Evolutionary conservation across 2,888 invertebrate species (phyloP).

Genomic region (Chaetoderma sp.): DNA sequence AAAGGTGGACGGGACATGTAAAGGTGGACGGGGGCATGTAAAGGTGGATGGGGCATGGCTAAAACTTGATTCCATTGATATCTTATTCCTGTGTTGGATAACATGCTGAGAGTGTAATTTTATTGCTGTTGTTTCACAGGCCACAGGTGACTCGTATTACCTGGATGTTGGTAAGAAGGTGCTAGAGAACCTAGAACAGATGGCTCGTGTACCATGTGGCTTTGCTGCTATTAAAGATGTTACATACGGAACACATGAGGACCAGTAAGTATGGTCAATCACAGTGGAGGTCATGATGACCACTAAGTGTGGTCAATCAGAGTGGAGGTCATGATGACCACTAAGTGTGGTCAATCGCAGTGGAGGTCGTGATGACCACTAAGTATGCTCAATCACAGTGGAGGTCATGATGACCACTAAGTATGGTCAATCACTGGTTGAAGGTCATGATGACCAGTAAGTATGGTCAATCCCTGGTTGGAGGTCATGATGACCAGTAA

Average conservation of each 20-base stretch:
- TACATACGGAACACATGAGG: conserved; percentile 89
- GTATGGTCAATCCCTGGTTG: background rate
- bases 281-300: conserved; percentile 85
- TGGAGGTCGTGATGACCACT: conserved; percentile 86
- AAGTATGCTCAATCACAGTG: conserved; percentile 36
- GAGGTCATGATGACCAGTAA: background rate
- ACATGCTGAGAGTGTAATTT: too few species aligned
- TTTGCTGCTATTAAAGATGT: conserved; percentile 98
- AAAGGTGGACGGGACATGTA: too few species aligned
- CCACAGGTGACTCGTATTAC: conserved; percentile 96
- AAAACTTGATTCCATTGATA: too few species aligned
- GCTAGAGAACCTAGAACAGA: conserved; percentile 87
- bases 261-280: conserved; percentile 72
- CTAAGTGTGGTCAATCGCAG: conserved; percentile 59
- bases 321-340: conserved; percentile 86
- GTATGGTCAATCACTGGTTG: background rate
- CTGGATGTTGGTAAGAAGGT: conserved; percentile 91
- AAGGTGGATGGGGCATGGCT: too few species aligned
- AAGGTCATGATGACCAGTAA: too few species aligned
- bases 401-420: too few species aligned
- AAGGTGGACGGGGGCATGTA: too few species aligned
- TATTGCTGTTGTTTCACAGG: conserved; percentile 72
- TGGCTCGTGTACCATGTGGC: conserved; percentile 94
- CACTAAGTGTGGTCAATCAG: conserved; percentile 65
- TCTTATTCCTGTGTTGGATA: too few species aligned